Conservation (phyloP, 2,888 invertebrate genomes). For the Furcula furcula region DNA sequence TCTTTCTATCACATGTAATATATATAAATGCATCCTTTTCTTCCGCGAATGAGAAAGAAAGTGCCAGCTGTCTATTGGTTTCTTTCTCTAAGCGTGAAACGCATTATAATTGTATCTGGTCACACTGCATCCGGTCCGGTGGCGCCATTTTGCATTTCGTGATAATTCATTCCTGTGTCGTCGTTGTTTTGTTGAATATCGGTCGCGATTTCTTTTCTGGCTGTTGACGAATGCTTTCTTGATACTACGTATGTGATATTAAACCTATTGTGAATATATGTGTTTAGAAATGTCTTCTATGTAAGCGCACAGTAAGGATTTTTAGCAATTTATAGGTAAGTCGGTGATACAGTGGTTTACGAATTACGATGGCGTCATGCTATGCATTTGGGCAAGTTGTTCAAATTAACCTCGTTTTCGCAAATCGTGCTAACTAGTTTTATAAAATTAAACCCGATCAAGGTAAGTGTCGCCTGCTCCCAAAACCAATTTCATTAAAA, state of each 20-base stretch:
- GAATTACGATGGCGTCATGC: conserved; percentile 14
- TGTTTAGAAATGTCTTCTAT: conserved; percentile 35
- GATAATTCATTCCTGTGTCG: not conserved
- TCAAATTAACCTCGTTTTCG: too few species aligned
- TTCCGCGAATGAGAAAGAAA: too few species aligned
- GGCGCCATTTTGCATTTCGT: conserved; percentile 13
- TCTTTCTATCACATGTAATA: too few species aligned
- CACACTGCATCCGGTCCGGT: conserved; percentile 5
- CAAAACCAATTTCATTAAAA: too few species aligned
- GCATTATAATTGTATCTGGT: too few species aligned
- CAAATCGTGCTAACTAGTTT: too few species aligned
- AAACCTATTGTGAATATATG: conserved; percentile 37
- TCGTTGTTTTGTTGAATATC: conserved; percentile 4
- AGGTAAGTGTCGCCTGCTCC: too few species aligned
- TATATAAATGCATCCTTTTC: too few species aligned
- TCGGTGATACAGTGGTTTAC: conserved; percentile 21
- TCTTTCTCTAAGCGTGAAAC: too few species aligned
- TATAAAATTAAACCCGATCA: too few species aligned
- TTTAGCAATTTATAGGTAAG: conserved; percentile 47
- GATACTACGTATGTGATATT: conserved; percentile 32
- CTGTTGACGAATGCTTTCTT: conserved; percentile 26
- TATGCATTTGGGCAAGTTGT: too few species aligned
- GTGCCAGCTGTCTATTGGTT: too few species aligned
- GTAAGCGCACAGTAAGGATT: conserved; percentile 32
- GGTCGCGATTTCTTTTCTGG: conserved; percentile 1